A percentile compares a stretch with the other conserved stretches of the same genome.
Conservation (phyloP, 2,888 invertebrate species). For the Tetragonula carbonaria region DNA sequence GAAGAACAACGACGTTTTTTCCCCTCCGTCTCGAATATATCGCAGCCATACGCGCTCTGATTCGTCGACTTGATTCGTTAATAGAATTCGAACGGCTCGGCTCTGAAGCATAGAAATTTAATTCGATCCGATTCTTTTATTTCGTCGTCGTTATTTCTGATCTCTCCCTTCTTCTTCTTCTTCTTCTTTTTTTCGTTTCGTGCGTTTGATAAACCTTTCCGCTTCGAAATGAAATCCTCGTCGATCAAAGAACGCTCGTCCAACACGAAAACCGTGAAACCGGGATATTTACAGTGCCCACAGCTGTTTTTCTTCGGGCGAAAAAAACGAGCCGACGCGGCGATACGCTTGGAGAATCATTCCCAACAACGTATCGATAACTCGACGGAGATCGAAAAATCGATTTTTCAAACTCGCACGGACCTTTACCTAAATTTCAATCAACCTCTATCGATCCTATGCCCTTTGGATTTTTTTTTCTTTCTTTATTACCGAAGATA, state of each 20-base stretch:
- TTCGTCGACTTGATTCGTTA: not conserved
- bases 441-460: constrained; percentile 1
- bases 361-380: constrained; percentile 11
- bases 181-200: not conserved
- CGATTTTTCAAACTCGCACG: constrained; percentile 10
- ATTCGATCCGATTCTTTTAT: not conserved
- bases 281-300: constrained; percentile 39
- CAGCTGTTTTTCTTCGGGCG: not conserved
- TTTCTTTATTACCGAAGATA: too few species aligned
- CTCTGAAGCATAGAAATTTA: not conserved
- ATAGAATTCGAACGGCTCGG: not conserved
- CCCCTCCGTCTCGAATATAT: not conserved
- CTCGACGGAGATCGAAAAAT: not conserved
- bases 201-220: not conserved
- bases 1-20: not conserved
- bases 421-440: constrained; percentile 18
- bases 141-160: not conserved
- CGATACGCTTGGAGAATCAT: not conserved
- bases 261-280: not conserved
- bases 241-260: constrained; percentile 12
- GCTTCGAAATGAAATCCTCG: not conserved
- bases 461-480: too few species aligned
- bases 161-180: not conserved
- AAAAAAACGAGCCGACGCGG: constrained; percentile 1
- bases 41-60: not conserved